Conservation (phyloP, 2,888 invertebrate species). For the Drosophila maculinotata region DNA sequence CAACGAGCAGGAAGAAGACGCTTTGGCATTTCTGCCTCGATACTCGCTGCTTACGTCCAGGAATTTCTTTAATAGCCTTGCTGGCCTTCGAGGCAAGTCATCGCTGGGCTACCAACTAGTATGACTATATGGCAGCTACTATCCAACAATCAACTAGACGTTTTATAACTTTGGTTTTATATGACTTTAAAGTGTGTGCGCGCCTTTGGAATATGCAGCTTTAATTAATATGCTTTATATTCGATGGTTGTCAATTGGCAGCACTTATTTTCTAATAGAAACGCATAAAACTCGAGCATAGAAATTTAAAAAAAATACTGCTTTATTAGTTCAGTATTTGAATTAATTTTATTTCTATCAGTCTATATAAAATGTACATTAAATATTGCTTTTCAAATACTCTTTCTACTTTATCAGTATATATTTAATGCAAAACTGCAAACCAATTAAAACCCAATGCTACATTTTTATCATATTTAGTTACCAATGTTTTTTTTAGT, state of each 20-base stretch:
- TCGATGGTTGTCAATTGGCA: slow-evolving; percentile 1
- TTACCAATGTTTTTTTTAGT: neutral
- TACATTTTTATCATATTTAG: neutral
- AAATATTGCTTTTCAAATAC: no score
- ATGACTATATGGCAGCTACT: no score
- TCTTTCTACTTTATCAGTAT: no score
- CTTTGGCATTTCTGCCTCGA: slow-evolving; percentile 47
- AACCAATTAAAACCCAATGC: neutral
- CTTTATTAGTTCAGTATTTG: no score
- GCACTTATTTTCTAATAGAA: slow-evolving; percentile 1
- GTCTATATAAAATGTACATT: no score
- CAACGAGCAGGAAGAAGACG: slow-evolving; percentile 30
- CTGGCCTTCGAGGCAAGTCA: slow-evolving; percentile 50
- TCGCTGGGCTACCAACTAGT: no score
- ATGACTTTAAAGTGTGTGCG: slow-evolving; percentile 33
- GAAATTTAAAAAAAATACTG: no score
- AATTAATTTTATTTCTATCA: no score
- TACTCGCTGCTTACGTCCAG: slow-evolving; percentile 57
- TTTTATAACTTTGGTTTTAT: slow-evolving; percentile 62
- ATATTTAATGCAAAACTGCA: neutral
- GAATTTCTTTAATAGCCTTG: slow-evolving; percentile 72
- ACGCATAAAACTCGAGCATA: slow-evolving; percentile 2
- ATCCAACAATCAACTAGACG: slow-evolving; percentile 27
- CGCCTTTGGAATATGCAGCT: slow-evolving; percentile 11
- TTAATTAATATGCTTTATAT: slow-evolving; percentile 26